Base-by-base conservation (phyloP, 2,888 invertebrate genomes). In the Zonitis immaculata region DNA sequence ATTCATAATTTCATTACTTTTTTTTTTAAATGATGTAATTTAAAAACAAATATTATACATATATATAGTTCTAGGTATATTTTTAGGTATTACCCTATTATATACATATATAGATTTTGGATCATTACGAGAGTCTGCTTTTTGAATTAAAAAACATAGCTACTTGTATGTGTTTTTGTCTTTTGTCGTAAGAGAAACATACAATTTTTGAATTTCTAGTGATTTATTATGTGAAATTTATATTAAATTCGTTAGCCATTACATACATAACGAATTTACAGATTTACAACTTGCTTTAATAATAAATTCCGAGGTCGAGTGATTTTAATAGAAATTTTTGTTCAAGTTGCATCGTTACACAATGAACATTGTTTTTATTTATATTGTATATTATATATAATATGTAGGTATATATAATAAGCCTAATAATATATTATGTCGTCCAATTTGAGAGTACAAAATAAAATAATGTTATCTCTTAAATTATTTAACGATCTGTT, bases 331-430 rank as follows among this genome's bases (percentile, higher is more conserved):
- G 44, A 44, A 44, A 44, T 32, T 47, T 47, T n/a, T 47, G 14
- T 42, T 28, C 11, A n/a, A 22, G 16, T 14, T 27, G 20, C 12
- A 28, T 51, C 32, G 49, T 49, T 44, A 48, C 42, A 25, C 48
- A 44, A 32, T 49, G 26, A 35, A 35, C 49, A 49, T 49, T 49
- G 49, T 49, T 49, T 43, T 28, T 32, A 7, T 35, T 35, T 16
- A 2, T 22, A 4, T 22, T 22, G 5, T 22, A 4, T 22, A n/a
- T 18, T 35, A 1, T 14, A 8, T 35, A 18, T 7, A 35, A 35
- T 35, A n/a, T n/a, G n/a, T n/a, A n/a, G n/a, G n/a, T n/a, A n/a
- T n/a, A n/a, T 35, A 35, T 9, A 16, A 35, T 9, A 27, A 25
- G 6, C n/a, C n/a, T n/a, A 25, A 25, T 25, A 3, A 30, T 30